Conservation (phyloP, 1,140 invertebrate genomes). For the Epicauta chinensis region DNA sequence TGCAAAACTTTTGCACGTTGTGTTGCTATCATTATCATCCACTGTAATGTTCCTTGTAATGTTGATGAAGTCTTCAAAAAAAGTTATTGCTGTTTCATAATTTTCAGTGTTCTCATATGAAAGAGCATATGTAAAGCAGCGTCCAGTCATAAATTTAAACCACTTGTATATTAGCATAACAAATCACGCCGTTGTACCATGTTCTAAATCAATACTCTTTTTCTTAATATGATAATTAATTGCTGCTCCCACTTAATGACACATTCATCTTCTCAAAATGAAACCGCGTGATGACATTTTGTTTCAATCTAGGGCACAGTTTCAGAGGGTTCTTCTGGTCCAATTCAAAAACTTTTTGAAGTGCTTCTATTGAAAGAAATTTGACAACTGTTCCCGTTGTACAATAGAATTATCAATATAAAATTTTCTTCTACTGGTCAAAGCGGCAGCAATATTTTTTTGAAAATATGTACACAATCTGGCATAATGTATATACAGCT, state of each 20-base stretch:
- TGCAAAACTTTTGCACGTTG: background rate
- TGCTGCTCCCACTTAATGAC: conserved; percentile 2
- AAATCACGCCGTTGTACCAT: conserved; percentile 7
- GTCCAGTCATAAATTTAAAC: conserved; percentile 4
- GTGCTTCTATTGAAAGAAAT: background rate
- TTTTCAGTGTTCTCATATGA: background rate
- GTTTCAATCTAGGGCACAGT: conserved; percentile 3
- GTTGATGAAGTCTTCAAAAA: background rate
- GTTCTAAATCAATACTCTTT: background rate
- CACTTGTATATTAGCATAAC: conserved; percentile 4
- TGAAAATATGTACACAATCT: conserved; percentile 4
- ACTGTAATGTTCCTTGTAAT: background rate
- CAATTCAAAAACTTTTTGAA: conserved; percentile 2
- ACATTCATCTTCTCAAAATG: conserved; percentile 11
- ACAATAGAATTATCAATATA: background rate
- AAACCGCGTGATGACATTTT: background rate
- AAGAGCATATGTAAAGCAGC: conserved; percentile 1
- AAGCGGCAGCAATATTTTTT: conserved; percentile 4
- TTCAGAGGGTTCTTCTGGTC: background rate
- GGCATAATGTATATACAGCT: background rate
- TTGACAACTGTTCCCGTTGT: background rate
- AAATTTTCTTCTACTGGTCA: conserved; percentile 1
- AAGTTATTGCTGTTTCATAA: background rate
- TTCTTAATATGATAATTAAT: background rate
- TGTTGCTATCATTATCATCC: background rate